Base-by-base conservation (phyloP, 2,797 vertebrate genomes). In the Phyllotis vaccarum region DNA sequence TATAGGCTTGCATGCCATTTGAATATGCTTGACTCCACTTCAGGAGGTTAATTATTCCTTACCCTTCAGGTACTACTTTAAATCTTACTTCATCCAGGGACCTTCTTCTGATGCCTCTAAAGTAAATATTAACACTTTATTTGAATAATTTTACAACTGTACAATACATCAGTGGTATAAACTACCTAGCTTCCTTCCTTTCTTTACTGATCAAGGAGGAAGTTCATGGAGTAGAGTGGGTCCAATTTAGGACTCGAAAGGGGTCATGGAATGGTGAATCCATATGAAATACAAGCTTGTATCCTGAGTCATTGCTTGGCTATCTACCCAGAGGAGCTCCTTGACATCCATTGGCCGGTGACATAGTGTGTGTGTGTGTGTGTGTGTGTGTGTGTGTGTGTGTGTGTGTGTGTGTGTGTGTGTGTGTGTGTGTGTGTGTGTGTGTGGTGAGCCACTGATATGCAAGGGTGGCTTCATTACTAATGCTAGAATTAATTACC, bases 401-500 rank as follows among this genome's bases (percentile, higher is more conserved):
- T n/a, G n/a, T n/a, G n/a, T n/a, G n/a, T n/a, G n/a, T n/a, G n/a
- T n/a, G n/a, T n/a, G n/a, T n/a, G n/a, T n/a, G n/a, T n/a, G n/a
- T n/a, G n/a, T n/a, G n/a, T n/a, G n/a, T n/a, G n/a, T n/a, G n/a
- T n/a, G n/a, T n/a, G n/a, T n/a, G n/a, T n/a, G n/a, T 87, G 3
- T 49, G 24, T 88, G 54, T 91, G 82, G 37, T 88, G 31, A 90
- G 79, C 24, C 74, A 83, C 74, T 64, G 76, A 93, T 21, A 91
- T 80, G 34, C 49, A 85, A 86, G 19, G 14, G 6, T 58, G 16
- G 6, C 91, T 68, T 95, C 90, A 54, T 90, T 58, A 89, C 0
- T 76, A 58, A 64, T 89, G 21, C 62, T 75, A 86, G 7, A 92
- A 88, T 91, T 79, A 94, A 93, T 95, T 89, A 89, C 43, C 27